These are phyloP conservation scores for Tolmerus cingulatus DNA, from an alignment of 2,888 invertebrate genomes.

Conservation along the genomic window DNA sequence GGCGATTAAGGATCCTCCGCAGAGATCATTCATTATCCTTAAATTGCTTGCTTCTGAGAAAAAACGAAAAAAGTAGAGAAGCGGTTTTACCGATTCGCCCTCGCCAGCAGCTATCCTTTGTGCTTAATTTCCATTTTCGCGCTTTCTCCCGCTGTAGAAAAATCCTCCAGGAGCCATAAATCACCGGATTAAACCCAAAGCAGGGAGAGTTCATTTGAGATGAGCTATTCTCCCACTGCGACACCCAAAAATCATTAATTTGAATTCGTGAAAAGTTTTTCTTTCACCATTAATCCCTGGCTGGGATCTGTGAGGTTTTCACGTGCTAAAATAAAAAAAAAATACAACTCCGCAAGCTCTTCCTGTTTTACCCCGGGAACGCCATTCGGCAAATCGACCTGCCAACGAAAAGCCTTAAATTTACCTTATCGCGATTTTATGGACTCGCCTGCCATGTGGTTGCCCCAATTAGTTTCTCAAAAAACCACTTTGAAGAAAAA, in stretches of 20 bases:
- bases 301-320: conserved; percentile 1
- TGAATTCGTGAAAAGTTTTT: conserved; percentile 44
- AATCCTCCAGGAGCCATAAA: conserved; percentile 25
- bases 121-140: conserved; percentile 41
- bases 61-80: background rate
- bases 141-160: conserved; percentile 16
- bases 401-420: background rate
- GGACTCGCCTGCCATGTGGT: conserved; percentile 9
- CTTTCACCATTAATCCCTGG: conserved; percentile 25
- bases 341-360: background rate
- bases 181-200: conserved; percentile 28
- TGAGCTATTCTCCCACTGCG: conserved; percentile 41
- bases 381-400: background rate
- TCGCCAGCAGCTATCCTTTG: background rate
- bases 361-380: background rate
- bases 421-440: conserved; percentile 33
- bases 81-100: background rate
- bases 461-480: conserved; percentile 5
- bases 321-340: background rate
- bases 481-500: background rate
- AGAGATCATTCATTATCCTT: conserved; percentile 17
- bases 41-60: background rate
- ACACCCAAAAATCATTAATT: conserved; percentile 47
- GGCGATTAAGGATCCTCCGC: background rate
- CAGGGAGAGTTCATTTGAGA: conserved; percentile 34